phyloP scores from a whole-genome alignment of 2,113 vertebrate species.

The Hyperopisus bebe region DNA sequence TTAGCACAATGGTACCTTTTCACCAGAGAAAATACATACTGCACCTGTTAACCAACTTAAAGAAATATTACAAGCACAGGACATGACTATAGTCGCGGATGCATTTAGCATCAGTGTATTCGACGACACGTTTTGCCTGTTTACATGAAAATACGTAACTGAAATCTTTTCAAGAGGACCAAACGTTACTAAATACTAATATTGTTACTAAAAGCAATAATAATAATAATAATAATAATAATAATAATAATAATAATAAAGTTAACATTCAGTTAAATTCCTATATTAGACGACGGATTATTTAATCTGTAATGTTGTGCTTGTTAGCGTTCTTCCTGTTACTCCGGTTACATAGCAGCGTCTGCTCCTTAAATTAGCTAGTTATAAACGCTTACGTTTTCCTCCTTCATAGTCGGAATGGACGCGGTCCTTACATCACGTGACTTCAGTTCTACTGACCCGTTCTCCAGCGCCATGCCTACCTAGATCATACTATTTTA shows the following conservation, averaged over 20 bases:
- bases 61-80: neutral
- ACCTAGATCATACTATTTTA: conserved; percentile 24
- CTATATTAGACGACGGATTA: neutral
- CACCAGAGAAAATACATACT: neutral
- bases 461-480: conserved; percentile 44
- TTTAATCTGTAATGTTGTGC: neutral
- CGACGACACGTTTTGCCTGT: neutral
- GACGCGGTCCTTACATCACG: conserved; percentile 25
- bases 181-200: neutral
- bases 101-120: neutral
- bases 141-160: neutral
- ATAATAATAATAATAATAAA: neutral
- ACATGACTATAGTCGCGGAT: neutral
- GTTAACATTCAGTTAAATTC: neutral
- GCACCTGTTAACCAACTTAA: neutral
- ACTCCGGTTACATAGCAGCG: neutral
- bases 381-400: conserved; percentile 15
- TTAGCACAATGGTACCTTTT: neutral
- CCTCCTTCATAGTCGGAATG: conserved; percentile 25
- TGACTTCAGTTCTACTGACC: conserved; percentile 31
- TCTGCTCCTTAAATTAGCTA: neutral
- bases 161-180: neutral
- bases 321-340: neutral
- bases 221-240: neutral
- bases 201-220: neutral